phyloP scores from a whole-genome alignment of 2,888 invertebrate species.

The Ornithoptera alexandrae region DNA sequence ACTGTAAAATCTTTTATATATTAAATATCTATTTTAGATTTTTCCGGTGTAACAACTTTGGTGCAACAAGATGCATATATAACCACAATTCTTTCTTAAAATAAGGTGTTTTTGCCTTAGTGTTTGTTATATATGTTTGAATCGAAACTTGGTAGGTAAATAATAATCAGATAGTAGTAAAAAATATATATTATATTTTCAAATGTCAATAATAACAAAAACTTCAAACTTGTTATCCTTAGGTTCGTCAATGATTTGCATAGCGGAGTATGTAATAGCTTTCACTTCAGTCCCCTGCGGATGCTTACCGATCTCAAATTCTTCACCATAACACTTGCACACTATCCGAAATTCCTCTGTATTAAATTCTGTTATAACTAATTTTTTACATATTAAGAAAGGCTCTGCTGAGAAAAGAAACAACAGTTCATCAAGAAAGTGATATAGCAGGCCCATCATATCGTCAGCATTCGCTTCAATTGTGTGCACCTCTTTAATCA shows the following conservation, averaged over 20 bases:
- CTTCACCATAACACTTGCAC: slow-evolving; percentile 93
- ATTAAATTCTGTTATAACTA: slow-evolving; percentile 93
- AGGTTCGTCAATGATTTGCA: slow-evolving; percentile 92
- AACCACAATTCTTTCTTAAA: no score
- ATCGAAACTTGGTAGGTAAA: not conserved
- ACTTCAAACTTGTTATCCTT: slow-evolving; percentile 88
- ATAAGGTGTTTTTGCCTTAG: no score
- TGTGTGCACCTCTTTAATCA: slow-evolving; percentile 87
- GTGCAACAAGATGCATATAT: no score
- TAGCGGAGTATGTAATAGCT: slow-evolving; percentile 99
- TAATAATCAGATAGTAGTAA: slow-evolving; percentile 15
- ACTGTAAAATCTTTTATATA: no score
- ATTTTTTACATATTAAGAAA: slow-evolving; percentile 90
- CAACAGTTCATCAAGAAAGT: slow-evolving; percentile 96
- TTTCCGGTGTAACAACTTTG: no score
- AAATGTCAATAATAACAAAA: slow-evolving; percentile 99
- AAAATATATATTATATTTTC: slow-evolving; percentile 37
- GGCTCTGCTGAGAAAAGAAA: slow-evolving; percentile 96
- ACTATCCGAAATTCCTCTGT: slow-evolving; percentile 89
- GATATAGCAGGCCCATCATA: slow-evolving; percentile 91
- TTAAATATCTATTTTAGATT: no score
- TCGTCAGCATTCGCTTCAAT: slow-evolving; percentile 95
- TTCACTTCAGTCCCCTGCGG: slow-evolving; percentile 99
- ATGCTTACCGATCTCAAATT: slow-evolving; percentile 94
- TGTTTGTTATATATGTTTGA: not conserved